phyloP scores from a whole-genome alignment of 1,140 invertebrate species.

The Rhagoletis zephyria region DNA sequence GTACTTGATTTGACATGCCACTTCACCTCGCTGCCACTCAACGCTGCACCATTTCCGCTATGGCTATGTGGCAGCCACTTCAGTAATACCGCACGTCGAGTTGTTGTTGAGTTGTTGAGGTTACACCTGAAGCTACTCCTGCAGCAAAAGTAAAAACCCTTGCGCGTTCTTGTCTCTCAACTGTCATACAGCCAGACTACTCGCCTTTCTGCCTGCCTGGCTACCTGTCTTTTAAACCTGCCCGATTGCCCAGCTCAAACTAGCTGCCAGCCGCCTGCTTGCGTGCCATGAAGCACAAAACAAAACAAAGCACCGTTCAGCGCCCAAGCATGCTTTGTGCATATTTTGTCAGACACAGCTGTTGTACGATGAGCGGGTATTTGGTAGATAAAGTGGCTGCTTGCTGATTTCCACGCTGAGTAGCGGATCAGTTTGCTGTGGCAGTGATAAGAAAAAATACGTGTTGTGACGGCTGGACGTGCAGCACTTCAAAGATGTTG shows the following conservation, averaged over 20 bases:
- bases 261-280: not conserved
- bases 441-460: constrained; percentile 46
- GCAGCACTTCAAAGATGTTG: constrained; percentile 37
- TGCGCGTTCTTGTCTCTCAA: not conserved
- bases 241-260: too few species aligned
- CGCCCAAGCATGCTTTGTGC: constrained; percentile 40
- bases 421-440: constrained; percentile 48
- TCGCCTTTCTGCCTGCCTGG: too few species aligned
- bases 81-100: constrained; percentile 35
- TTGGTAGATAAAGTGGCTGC: constrained; percentile 28
- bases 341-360: constrained; percentile 15
- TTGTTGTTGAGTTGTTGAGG: constrained; percentile 46
- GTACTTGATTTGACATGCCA: constrained; percentile 47
- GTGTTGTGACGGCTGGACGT: constrained; percentile 46
- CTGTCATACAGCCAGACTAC: not conserved
- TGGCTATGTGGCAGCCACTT: not conserved
- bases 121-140: not conserved
- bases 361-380: not conserved
- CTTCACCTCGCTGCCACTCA: constrained; percentile 40
- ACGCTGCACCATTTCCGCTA: not conserved
- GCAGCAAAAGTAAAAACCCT: not conserved
- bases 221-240: too few species aligned
- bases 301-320: constrained; percentile 13
- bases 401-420: constrained; percentile 34
- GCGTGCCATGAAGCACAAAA: not conserved